These are phyloP conservation scores for Camarhynchus parvulus DNA, from an alignment of 2,113 vertebrate genomes.

Conservation along the genomic window DNA sequence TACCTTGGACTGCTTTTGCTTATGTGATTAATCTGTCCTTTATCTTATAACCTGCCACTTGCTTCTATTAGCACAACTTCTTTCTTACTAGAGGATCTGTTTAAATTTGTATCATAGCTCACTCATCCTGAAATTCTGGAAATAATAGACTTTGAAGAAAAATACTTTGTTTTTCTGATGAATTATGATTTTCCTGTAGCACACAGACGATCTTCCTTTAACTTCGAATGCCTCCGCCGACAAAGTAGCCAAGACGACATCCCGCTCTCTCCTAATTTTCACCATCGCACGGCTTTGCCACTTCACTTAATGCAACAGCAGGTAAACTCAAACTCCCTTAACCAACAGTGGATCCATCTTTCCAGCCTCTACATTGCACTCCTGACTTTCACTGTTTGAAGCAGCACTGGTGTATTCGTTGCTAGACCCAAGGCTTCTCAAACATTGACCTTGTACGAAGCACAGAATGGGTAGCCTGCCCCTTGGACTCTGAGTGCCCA, in stretches of 20 bases:
- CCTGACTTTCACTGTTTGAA: background rate
- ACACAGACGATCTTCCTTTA: conserved; percentile 93
- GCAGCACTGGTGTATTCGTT: background rate
- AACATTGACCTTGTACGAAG: background rate
- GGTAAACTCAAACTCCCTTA: conserved; percentile 71
- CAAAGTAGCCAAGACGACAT: conserved; percentile 93
- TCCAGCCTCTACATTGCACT: background rate
- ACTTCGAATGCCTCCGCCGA: conserved; percentile 97
- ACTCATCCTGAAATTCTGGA: background rate
- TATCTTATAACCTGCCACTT: background rate
- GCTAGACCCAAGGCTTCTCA: background rate
- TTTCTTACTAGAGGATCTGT: background rate
- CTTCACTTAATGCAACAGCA: conserved; percentile 98
- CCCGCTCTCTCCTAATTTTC: conserved; percentile 77
- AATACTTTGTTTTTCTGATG: background rate
- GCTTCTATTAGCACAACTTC: background rate
- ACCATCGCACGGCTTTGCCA: conserved; percentile 91
- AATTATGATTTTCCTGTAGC: conserved; percentile 72
- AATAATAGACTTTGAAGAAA: background rate
- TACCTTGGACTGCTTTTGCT: background rate
- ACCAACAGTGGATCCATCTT: background rate
- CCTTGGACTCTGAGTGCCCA: background rate
- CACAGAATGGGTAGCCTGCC: background rate
- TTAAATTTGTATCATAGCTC: background rate
- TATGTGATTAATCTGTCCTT: background rate